phyloP scores from a whole-genome alignment of 2,888 invertebrate genomes.

The Eudasyphora cyanicolor region DNA sequence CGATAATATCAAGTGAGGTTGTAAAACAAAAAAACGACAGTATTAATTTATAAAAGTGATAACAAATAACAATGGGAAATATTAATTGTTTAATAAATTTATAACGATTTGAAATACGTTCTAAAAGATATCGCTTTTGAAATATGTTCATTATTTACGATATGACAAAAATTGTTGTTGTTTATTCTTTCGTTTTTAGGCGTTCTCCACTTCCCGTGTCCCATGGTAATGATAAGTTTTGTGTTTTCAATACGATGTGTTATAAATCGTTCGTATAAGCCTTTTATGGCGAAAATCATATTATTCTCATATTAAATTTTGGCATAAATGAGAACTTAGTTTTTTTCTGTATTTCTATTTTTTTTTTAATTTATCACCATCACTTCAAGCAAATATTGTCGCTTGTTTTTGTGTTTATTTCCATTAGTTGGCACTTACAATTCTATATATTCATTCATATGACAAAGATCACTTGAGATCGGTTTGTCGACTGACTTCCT shows the following conservation, averaged over 20 bases:
- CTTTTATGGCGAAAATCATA: too few relatives aligned
- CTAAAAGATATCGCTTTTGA: too few relatives aligned
- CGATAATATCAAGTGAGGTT: constrained; percentile 34
- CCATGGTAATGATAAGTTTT: constrained; percentile 7
- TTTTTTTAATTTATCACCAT: constrained; percentile 29
- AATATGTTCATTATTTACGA: too few relatives aligned
- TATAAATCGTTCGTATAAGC: not conserved
- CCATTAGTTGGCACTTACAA: constrained; percentile 69
- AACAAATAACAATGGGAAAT: constrained; percentile 20
- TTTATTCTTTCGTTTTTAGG: not conserved
- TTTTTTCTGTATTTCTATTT: not conserved
- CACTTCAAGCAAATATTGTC: constrained; percentile 38
- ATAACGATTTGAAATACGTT: not conserved
- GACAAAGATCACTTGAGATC: not conserved
- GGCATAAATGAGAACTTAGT: not conserved
- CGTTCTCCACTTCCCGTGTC: too few relatives aligned
- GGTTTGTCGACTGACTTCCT: not conserved
- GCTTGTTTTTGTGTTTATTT: constrained; percentile 18
- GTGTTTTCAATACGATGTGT: not conserved
- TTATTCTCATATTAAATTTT: not conserved
- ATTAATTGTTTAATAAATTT: not conserved
- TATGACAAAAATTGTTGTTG: too few relatives aligned
- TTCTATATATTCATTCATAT: constrained; percentile 68
- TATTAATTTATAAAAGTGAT: constrained; percentile 38
- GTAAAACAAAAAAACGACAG: constrained; percentile 15